Evolutionary conservation across 2,113 vertebrate genomes (phyloP).

Genomic region (Oryzias celebensis): DNA sequence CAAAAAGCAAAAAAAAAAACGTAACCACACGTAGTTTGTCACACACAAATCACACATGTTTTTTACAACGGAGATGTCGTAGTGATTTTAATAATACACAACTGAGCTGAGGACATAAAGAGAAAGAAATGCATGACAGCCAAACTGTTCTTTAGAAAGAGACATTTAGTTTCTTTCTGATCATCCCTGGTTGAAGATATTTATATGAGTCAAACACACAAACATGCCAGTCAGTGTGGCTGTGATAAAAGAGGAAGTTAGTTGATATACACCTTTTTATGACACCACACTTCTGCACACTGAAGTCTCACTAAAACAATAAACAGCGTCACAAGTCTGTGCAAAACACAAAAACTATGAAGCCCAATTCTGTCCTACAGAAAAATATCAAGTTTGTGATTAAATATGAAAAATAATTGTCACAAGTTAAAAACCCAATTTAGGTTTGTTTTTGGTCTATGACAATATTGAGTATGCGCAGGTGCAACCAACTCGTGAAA

Average conservation of each 20-base stretch:
- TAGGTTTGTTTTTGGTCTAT: no score
- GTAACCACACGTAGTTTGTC: neutral
- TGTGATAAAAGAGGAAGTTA: neutral
- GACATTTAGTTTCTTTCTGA: constrained; percentile 27
- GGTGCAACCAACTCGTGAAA: neutral
- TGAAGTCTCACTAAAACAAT: no score
- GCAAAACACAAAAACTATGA: no score
- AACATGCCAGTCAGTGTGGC: constrained; percentile 2
- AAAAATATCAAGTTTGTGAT: no score
- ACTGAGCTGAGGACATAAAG: constrained; percentile 3
- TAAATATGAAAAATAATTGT: no score
- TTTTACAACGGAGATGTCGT: neutral
- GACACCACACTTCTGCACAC: neutral
- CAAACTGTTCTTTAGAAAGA: constrained; percentile 6
- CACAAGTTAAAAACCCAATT: no score
- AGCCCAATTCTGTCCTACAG: no score
- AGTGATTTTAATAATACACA: constrained; percentile 2
- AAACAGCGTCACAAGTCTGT: no score
- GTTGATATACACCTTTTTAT: neutral
- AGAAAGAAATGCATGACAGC: neutral
- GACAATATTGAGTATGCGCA: neutral
- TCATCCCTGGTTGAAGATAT: constrained; percentile 46
- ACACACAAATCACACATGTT: neutral
- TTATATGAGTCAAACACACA: constrained; percentile 31
- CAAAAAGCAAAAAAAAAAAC: constrained; percentile 19